Conservation (phyloP, 2,888 invertebrate species). For the Cremastinae sp. region DNA sequence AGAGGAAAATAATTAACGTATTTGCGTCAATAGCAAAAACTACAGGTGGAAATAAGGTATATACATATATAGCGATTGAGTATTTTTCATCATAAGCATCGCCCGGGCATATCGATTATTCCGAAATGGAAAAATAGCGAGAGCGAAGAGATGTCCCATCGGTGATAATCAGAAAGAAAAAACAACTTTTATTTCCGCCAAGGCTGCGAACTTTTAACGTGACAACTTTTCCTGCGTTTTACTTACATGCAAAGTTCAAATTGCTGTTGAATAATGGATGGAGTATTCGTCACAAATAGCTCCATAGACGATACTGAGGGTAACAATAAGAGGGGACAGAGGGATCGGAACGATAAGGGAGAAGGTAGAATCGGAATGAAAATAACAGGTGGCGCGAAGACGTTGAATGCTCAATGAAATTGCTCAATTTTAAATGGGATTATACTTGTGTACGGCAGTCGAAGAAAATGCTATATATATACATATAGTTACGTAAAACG, state of each 20-base stretch:
- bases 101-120: too few relatives aligned
- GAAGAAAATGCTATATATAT: slow-evolving; percentile 7
- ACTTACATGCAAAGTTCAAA: slow-evolving; percentile 17
- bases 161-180: background rate
- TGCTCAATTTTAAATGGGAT: slow-evolving; percentile 58
- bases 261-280: slow-evolving; percentile 10
- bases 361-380: slow-evolving; percentile 34
- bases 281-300: background rate
- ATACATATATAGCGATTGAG: too few relatives aligned
- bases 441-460: too few relatives aligned
- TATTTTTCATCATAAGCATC: too few relatives aligned
- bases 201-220: background rate
- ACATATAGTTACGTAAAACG: slow-evolving; percentile 11
- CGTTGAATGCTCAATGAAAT: slow-evolving; percentile 55
- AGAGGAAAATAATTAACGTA: too few relatives aligned
- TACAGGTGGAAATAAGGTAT: too few relatives aligned
- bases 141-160: too few relatives aligned
- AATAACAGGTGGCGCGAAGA: slow-evolving; percentile 59
- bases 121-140: too few relatives aligned
- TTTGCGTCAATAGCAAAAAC: too few relatives aligned
- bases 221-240: background rate
- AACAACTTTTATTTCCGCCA: background rate
- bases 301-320: background rate
- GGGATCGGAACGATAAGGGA: background rate
- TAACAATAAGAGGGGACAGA: slow-evolving; percentile 1